Evolutionary conservation across 2,797 vertebrate species (phyloP).

Genomic region (Percopsis omiscomaycus): DNA sequence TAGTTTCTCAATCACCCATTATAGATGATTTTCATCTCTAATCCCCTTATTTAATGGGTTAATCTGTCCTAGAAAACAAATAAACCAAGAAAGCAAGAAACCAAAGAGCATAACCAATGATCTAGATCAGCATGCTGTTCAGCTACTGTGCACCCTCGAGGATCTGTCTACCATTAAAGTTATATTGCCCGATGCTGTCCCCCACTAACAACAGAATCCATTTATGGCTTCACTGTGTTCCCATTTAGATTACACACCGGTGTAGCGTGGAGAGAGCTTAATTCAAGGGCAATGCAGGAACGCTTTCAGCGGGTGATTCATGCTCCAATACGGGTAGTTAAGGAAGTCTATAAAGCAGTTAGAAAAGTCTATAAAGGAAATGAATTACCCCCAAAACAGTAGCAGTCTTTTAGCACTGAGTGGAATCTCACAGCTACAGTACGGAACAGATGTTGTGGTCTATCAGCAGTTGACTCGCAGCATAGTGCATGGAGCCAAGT

Average conservation of each 20-base stretch:
- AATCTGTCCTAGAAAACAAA: conserved; percentile 31
- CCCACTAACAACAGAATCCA: conserved; percentile 41
- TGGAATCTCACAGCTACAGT: conserved; percentile 38
- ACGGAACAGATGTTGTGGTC: conserved; percentile 51
- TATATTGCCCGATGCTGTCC: conserved; percentile 47
- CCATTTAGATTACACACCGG: conserved; percentile 37
- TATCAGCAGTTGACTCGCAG: conserved; percentile 44
- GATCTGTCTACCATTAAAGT: conserved; percentile 47
- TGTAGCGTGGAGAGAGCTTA: conserved; percentile 36
- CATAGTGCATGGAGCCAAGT: conserved; percentile 18
- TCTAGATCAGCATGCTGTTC: conserved; percentile 29
- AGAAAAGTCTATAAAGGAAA: conserved; percentile 55
- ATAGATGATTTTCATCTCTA: conserved; percentile 19
- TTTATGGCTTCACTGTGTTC: conserved; percentile 51
- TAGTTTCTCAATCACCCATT: conserved; percentile 21
- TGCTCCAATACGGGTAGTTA: conserved; percentile 23
- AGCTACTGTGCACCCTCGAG: conserved; percentile 30
- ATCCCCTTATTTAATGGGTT: conserved; percentile 29
- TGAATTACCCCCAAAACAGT: conserved; percentile 32
- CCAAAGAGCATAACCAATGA: conserved; percentile 52
- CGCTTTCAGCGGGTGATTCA: conserved; percentile 18
- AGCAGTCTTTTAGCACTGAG: conserved; percentile 28
- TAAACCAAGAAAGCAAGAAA: conserved; percentile 6
- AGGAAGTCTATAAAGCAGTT: conserved; percentile 51
- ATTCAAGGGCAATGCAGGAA: conserved; percentile 53